Conservation (phyloP, 2,888 invertebrate genomes). For the Sipha maydis region DNA sequence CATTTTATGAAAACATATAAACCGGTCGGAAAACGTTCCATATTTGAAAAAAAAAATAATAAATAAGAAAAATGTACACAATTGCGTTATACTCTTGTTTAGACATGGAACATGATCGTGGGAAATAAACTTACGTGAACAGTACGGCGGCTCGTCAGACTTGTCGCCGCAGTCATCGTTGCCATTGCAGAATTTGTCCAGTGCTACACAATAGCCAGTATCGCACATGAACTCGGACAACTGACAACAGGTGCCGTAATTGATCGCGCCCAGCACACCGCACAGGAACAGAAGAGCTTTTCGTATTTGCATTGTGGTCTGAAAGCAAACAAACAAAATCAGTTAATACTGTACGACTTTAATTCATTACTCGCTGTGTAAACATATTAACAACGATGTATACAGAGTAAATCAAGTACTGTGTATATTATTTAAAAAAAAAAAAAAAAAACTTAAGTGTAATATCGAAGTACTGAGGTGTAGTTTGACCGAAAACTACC, state of each 20-base stretch:
- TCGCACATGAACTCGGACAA: constrained; percentile 74
- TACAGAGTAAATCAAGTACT: too few relatives aligned
- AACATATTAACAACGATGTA: neutral
- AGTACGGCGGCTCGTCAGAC: constrained; percentile 80
- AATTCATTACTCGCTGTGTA: neutral
- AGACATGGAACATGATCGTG: neutral
- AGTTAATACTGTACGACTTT: neutral
- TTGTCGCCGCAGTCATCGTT: constrained; percentile 81
- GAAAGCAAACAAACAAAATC: constrained; percentile 28
- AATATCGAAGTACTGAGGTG: too few relatives aligned
- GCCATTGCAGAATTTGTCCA: constrained; percentile 82
- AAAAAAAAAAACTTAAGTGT: too few relatives aligned
- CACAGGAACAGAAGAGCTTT: neutral
- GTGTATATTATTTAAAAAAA: neutral
- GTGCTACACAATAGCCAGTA: constrained; percentile 76
- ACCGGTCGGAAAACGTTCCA: too few relatives aligned
- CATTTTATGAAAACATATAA: too few relatives aligned
- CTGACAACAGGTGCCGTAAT: constrained; percentile 68
- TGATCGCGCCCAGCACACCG: neutral
- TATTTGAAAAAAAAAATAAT: too few relatives aligned
- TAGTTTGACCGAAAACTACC: too few relatives aligned
- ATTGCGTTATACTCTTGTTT: neutral
- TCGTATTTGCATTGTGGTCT: constrained; percentile 37
- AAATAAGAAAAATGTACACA: too few relatives aligned
- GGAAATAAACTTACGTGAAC: constrained; percentile 78